A percentile compares a stretch with the other conserved stretches of the same genome.
phyloP scores from a whole-genome alignment of 2,113 vertebrate species.

The Prolemur simus region DNA sequence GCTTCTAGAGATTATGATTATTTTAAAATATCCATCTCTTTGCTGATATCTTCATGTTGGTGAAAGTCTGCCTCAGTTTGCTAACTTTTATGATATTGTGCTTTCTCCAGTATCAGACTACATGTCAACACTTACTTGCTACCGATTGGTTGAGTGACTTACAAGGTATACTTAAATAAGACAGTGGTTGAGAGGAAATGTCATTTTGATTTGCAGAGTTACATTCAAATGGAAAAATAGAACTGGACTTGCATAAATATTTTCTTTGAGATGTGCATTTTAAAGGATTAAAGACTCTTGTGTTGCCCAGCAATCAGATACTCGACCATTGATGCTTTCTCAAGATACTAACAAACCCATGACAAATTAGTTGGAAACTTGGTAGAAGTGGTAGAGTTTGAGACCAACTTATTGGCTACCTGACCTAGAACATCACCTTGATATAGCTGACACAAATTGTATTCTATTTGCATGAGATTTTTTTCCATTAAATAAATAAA shows the following conservation, averaged over 20 bases:
- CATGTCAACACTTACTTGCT: background rate
- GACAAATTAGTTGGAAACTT: background rate
- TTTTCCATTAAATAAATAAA: background rate
- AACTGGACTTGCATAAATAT: background rate
- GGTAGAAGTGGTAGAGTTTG: background rate
- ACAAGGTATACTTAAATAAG: background rate
- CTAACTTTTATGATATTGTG: background rate
- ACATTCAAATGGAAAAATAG: background rate
- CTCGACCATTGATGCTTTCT: background rate
- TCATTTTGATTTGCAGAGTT: slow-evolving; percentile 24
- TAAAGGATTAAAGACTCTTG: background rate
- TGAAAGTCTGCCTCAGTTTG: background rate
- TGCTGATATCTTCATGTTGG: background rate
- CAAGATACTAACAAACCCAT: background rate
- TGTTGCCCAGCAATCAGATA: background rate
- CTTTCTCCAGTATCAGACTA: background rate
- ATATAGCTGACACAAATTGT: background rate
- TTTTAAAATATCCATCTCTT: background rate
- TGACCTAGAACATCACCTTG: background rate
- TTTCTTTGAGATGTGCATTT: background rate
- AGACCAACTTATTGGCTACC: background rate
- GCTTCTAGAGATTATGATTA: background rate
- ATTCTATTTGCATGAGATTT: background rate
- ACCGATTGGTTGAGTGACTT: background rate
- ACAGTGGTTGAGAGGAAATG: background rate